Percentiles rank a stretch among this genome's conserved stretches.
Conservation (phyloP, 1,140 invertebrate species). For the Triops longicaudatus region DNA sequence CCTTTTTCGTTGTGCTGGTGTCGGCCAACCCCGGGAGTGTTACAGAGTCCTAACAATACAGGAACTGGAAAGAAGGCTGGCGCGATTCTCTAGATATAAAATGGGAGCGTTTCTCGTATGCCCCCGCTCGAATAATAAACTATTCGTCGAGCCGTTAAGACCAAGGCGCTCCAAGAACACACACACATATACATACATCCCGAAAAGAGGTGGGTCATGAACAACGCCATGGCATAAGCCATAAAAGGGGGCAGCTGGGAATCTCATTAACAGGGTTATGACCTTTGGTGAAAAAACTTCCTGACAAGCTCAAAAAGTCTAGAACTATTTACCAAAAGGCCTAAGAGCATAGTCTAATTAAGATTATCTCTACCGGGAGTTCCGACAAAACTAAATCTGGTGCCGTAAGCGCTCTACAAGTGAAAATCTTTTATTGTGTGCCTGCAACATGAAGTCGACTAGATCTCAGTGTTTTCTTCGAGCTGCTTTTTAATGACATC, state of each 20-base stretch:
- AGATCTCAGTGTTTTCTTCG: too few species aligned
- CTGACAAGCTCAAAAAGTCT: not conserved
- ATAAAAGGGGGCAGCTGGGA: slow-evolving; percentile 12
- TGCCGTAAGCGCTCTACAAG: too few species aligned
- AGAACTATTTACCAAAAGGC: not conserved
- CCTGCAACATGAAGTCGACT: too few species aligned
- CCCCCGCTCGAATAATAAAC: not conserved
- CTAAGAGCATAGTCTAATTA: not conserved
- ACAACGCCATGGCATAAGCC: slow-evolving; percentile 10
- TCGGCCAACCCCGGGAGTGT: not conserved
- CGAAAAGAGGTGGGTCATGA: not conserved
- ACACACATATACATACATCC: not conserved
- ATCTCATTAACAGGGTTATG: slow-evolving; percentile 12
- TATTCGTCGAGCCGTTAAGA: slow-evolving; percentile 3
- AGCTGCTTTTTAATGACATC: too few species aligned
- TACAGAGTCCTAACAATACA: not conserved
- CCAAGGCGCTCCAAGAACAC: not conserved
- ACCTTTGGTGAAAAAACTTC: not conserved
- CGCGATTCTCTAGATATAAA: not conserved
- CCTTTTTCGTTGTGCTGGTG: too few species aligned
- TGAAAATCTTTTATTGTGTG: too few species aligned
- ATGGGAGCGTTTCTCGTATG: slow-evolving; percentile 1
- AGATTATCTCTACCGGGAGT: too few species aligned
- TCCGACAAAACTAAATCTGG: too few species aligned
- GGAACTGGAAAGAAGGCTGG: not conserved